Base-by-base conservation (phyloP, 2,888 invertebrate species). In the Chrysolina oricalcia region DNA sequence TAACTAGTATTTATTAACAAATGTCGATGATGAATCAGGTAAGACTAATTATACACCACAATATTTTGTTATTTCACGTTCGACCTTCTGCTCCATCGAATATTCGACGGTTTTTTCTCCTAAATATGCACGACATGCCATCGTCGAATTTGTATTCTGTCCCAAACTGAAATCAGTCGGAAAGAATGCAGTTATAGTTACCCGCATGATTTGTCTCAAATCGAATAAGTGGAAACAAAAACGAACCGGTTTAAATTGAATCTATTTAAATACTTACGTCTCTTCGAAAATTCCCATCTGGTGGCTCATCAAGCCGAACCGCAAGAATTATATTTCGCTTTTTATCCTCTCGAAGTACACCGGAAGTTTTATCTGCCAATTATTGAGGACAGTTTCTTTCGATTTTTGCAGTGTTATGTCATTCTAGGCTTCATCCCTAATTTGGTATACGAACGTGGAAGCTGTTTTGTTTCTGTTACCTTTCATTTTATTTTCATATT, bases 231-330 rank as follows among this genome's bases (percentile, higher is more conserved):
- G 73, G 78, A 80, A 81, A 80, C 78, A 78, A 78, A 78, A 80
- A 71, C 78, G 78, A 81, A 83, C 79, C 74, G 76, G 81, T 81
- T 80, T 79, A 81, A 81, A 83, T 81, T 83, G 81, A 82, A 81
- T 82, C 81, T 80, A 82, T 81, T 82, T 67, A 50, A 67, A 67
- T 67, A 67, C 35, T 50, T 67, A 50, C 67, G 81, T 81, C 82
- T 77, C 77, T 76, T 71, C 78, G 73, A 75, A 73, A 77, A 76
- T 82, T 78, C 78, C 82, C 82, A 81, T 79, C 81, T 82, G 82
- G 81, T 59, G 27, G 59, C 35, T 59, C 35, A 59, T 59, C 59
- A 59, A n/a, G 59, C n/a, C 35, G 59, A 21, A 19, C 19, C 59
- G 35, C 23, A 23, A 23, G 13, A 53, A 53, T 59, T 59, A 35